Percentiles rank a stretch among this genome's conserved stretches.
phyloP scores from a whole-genome alignment of 2,797 vertebrate genomes.

The Antennarius maculatus region DNA sequence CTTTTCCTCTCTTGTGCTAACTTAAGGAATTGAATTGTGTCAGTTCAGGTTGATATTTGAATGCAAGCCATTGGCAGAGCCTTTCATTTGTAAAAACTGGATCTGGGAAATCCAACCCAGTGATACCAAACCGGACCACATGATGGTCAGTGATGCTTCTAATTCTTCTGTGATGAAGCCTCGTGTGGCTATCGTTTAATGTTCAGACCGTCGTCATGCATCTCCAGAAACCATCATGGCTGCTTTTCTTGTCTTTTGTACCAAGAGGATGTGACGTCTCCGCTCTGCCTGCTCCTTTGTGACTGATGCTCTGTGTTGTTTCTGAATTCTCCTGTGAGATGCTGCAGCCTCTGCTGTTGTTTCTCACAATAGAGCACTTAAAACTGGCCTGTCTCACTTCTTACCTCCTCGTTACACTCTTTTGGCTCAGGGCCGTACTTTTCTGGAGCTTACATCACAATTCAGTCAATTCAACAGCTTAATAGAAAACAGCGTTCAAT shows the following conservation, averaged over 20 bases:
- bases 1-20: constrained; percentile 72
- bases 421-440: constrained; percentile 77
- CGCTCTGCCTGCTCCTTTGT: constrained; percentile 76
- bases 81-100: constrained; percentile 70
- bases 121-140: constrained; percentile 38
- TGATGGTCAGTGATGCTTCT: background rate
- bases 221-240: background rate
- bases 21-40: constrained; percentile 68
- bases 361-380: constrained; percentile 60
- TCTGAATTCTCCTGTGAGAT: constrained; percentile 55
- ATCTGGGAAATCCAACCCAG: constrained; percentile 62
- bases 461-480: constrained; percentile 56
- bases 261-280: constrained; percentile 54
- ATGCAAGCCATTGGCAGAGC: constrained; percentile 82
- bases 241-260: constrained; percentile 48
- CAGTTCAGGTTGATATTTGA: constrained; percentile 79
- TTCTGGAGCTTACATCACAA: constrained; percentile 54
- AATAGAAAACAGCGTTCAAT: constrained; percentile 31
- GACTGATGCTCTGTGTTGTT: constrained; percentile 71
- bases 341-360: constrained; percentile 53
- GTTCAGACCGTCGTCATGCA: too few species aligned
- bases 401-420: constrained; percentile 46
- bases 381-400: constrained; percentile 57
- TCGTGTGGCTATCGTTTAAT: too few species aligned
- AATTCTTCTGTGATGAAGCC: constrained; percentile 2